Base-by-base conservation (phyloP, 2,888 invertebrate genomes). In the Aethes cnicana region DNA sequence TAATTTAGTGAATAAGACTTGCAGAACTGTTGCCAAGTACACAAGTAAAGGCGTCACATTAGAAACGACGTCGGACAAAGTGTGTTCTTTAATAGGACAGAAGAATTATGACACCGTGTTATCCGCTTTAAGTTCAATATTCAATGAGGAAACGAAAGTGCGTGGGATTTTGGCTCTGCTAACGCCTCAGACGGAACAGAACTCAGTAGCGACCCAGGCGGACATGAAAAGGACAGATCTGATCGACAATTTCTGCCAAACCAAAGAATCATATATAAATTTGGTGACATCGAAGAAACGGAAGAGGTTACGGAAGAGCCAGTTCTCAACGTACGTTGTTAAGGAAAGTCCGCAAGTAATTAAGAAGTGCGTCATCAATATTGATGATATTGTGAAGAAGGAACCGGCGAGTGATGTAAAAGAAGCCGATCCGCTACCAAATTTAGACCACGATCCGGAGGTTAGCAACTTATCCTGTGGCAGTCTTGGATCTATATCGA, bases 61-160 rank as follows among this genome's bases (percentile, higher is more conserved):
- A 1, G 74, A 77, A 33, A 72, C 74, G 54, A 77, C 74, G 1
- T 88, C 88, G 0, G 81, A 81, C 2, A 64, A 62, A 14, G 53
- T 87, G 0, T 66, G 71, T 0, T 66, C 65, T n/a, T 8, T 82
- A 0, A 81, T 88, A 0, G 88, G 88, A 0, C 83, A 84, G 30
- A 69, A 68, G 0, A 81, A 79, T 25, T 88, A 84, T 39, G 77
- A 84, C 14, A 65, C 64, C 0, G 49, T 86, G 0, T 73, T 87
- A 1, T 65, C 73, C 4, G 77, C 81, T 0, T 16, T 88, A 3
- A 79, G 81, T 41, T 81, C 84, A 0, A 72, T 86, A 0, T 68
- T 83, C 0, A 81, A 64, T 28, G 72, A 74, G 6, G 84, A 86
- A 32, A 56, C 77, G 1, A 82, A 77, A 62, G 64, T 86, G 0